Evolutionary conservation across 2,888 invertebrate genomes (phyloP), one percentile per base, ranked within the genome.

Genomic region (Himalopsyche anomala): DNA sequence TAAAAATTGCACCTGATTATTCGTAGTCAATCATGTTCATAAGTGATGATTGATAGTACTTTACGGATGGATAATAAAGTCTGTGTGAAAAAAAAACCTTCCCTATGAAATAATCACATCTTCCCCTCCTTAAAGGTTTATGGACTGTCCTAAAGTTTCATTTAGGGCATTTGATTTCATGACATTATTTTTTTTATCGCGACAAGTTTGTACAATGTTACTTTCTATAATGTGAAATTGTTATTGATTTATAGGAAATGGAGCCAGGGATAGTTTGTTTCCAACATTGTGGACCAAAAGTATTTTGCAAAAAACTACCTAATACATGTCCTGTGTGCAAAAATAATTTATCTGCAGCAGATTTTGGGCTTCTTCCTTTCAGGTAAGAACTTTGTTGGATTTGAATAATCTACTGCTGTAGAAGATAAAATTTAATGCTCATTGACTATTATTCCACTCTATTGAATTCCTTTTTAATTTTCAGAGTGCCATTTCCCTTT

Each of bases 261-360:
- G 96, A 96, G 94, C 96, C 96, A 90, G 96, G 96, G 90, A 96
- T 98, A 91, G 94, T 97, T 91, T 98, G 98, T 93, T 97, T 97
- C 92, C 96, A 97, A 93, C 98, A 98, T 92, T 98, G 98, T 91
- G 95, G 94, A 86, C 94, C 95, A 89, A 95, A 96, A 92, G 95
- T 98, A 89, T 97, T 98, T 92, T 97, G 97, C 91, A 96, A 96
- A 90, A 92, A 93, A 89, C 93, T 98, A 90, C 97, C 97, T 81
- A 94, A 94, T 90, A 91, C 92, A 89, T 98, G 98, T 91, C 97
- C 97, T 85, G 94, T 96, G 89, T 98, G 98, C 92, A 93, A 94
- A 89, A 93, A 93, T 89, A 94, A 95, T 91, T 93, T 96, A 87
- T 91, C 91, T 4, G 90, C 91, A 81, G 92, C 92, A 5, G 91